These are phyloP conservation scores for Oedothorax gibbosus DNA, from an alignment of 1,140 invertebrate genomes.

Conservation along the genomic window DNA sequence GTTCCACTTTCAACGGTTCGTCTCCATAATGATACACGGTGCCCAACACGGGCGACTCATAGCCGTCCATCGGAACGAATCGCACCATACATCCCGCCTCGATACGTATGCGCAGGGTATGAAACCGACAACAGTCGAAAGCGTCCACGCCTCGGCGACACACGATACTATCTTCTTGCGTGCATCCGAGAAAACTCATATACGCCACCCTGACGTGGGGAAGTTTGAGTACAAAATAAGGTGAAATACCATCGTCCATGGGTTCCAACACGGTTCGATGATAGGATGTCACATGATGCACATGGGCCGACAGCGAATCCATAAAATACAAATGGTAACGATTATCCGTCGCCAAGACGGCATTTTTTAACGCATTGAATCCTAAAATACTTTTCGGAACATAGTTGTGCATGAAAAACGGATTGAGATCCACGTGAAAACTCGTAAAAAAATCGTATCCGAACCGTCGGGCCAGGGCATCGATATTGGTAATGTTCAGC, in stretches of 20 bases:
- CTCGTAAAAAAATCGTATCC: constrained; percentile 5
- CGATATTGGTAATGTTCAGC: neutral
- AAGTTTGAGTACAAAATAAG: neutral
- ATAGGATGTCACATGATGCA: neutral
- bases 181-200: constrained; percentile 17
- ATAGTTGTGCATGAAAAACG: neutral
- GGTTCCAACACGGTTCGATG: neutral
- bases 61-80: neutral
- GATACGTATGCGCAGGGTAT: neutral
- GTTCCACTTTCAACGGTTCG: neutral
- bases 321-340: constrained; percentile 18
- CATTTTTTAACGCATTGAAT: constrained; percentile 30
- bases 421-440: constrained; percentile 5
- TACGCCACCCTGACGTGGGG: constrained; percentile 16
- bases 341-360: neutral
- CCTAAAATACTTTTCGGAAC: neutral
- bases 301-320: constrained; percentile 12
- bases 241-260: neutral
- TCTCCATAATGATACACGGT: neutral
- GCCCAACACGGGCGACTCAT: neutral
- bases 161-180: constrained; percentile 43
- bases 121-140: constrained; percentile 37
- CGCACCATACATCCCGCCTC: neutral
- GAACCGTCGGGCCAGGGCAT: neutral
- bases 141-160: neutral